phyloP scores from a whole-genome alignment of 2,888 invertebrate species.

The Limnephilus auricula region DNA sequence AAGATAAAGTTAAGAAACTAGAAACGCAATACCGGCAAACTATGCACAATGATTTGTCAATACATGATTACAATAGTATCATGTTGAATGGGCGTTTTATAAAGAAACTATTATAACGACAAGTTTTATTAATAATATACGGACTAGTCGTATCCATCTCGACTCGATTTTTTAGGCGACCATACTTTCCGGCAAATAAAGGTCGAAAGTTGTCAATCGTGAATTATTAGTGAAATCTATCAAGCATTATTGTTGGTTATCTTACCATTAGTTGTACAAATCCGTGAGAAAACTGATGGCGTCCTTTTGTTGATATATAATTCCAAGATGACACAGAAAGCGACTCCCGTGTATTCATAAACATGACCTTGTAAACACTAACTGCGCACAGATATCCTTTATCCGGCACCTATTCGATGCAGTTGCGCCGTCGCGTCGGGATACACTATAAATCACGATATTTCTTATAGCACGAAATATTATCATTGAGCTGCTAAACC shows the following conservation, averaged over 20 bases:
- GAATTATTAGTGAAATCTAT: constrained; percentile 6
- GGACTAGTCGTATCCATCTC: not conserved
- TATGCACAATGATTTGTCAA: not conserved
- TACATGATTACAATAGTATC: not conserved
- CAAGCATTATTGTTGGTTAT: constrained; percentile 10
- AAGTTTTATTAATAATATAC: not conserved
- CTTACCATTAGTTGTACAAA: constrained; percentile 55
- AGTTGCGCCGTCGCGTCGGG: constrained; percentile 53
- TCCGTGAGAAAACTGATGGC: constrained; percentile 50
- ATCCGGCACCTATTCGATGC: constrained; percentile 42
- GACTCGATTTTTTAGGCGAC: constrained; percentile 31
- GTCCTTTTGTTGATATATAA: constrained; percentile 62
- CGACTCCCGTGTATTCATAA: constrained; percentile 63
- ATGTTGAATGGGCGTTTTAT: not conserved
- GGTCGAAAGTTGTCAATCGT: constrained; percentile 22
- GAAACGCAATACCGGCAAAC: constrained; percentile 33
- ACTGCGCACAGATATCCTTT: constrained; percentile 63
- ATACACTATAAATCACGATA: constrained; percentile 25
- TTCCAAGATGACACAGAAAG: constrained; percentile 60
- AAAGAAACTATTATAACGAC: not conserved
- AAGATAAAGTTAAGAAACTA: constrained; percentile 7
- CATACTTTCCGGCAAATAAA: constrained; percentile 49
- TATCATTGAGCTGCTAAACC: not conserved
- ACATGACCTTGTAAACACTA: constrained; percentile 67
- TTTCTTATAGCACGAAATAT: not conserved